phyloP scores from a whole-genome alignment of 2,888 invertebrate species.

The Aricia artaxerxes region DNA sequence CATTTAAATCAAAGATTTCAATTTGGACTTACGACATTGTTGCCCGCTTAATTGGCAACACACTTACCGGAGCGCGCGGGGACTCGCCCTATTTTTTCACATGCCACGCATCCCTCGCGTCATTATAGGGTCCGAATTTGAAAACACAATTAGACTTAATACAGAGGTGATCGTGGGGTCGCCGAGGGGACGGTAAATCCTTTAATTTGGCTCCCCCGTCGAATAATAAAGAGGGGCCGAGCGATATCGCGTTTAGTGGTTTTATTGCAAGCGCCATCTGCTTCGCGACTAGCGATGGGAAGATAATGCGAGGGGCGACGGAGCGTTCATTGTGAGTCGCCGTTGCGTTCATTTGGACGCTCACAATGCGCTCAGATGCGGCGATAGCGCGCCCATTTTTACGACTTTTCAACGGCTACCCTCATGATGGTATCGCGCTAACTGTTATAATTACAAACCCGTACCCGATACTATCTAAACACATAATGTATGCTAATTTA shows the following conservation, averaged over 20 bases:
- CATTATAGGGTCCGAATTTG: slow-evolving; percentile 76
- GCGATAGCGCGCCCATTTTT: slow-evolving; percentile 61
- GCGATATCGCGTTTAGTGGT: slow-evolving; percentile 80
- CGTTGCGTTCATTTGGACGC: slow-evolving; percentile 57
- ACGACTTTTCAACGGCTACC: slow-evolving; percentile 61
- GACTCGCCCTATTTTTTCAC: slow-evolving; percentile 75
- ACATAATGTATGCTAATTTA: slow-evolving; percentile 5
- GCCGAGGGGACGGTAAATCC: slow-evolving; percentile 69
- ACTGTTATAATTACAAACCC: slow-evolving; percentile 62
- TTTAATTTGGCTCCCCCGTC: slow-evolving; percentile 81
- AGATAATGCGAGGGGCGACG: slow-evolving; percentile 72
- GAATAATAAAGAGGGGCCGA: slow-evolving; percentile 76
- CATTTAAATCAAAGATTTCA: slow-evolving; percentile 3
- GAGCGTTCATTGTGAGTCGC: slow-evolving; percentile 62
- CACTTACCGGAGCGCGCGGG: slow-evolving; percentile 57
- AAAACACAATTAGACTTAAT: slow-evolving; percentile 82
- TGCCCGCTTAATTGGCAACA: slow-evolving; percentile 46
- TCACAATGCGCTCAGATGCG: slow-evolving; percentile 60
- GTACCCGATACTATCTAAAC: background rate
- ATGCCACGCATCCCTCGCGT: slow-evolving; percentile 59
- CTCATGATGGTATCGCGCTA: slow-evolving; percentile 58
- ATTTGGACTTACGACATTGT: slow-evolving; percentile 10
- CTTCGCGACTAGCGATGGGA: slow-evolving; percentile 70
- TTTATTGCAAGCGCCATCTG: slow-evolving; percentile 81
- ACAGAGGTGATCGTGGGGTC: slow-evolving; percentile 81